Base-by-base conservation (phyloP, 2,113 vertebrate species). In the Erpornis zantholeuca region DNA sequence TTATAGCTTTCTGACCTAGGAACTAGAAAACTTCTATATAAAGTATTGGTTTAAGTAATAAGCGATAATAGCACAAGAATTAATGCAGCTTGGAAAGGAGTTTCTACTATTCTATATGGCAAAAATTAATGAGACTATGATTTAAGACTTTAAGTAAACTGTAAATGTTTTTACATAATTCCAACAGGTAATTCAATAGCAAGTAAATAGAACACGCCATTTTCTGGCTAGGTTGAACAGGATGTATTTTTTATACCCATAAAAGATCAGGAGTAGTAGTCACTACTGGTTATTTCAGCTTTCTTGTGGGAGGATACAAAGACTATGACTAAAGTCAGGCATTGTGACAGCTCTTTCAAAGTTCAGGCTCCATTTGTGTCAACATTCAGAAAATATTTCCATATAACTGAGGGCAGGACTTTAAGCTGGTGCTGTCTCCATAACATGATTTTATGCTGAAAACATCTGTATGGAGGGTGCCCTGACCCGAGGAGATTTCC, bases 121-220 rank as follows among this genome's bases (percentile, higher is more conserved):
- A 77, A 63, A 93, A 3, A 56, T 60, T 80, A 80, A 88, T 15
- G 21, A 90, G 33, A 66, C 50, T 86, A 42, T 44, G 38, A 90
- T 83, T 70, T 73, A 83, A 93, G 64, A 11, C 47, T 94, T 94
- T 89, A 36, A 60, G 71, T 66, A 56, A 75, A 42, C 27, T 90
- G 19, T 29, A 93, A 33, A 52, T 56, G 31, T 36, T 92, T 85
- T 86, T 61, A 88, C 1, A 4, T 59, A 65, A 80, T 73, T 92
- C 57, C 44, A 77, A 59, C 44, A 66, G 29, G 64, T 80, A 91
- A 82, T 63, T 85, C 53, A 50, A 54, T 50, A 81, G 15, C 22
- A 54, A 70, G 21, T 25, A 91, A 93, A 80, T 49, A 92, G 59
- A 76, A 88, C 15, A 60, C 1, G 10, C 57, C 0, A 57, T 92